A percentile compares a stretch with the other conserved stretches of the same genome.
Evolutionary conservation across 2,888 invertebrate species (phyloP).

Genomic region (Leptarthrus brevirostris): DNA sequence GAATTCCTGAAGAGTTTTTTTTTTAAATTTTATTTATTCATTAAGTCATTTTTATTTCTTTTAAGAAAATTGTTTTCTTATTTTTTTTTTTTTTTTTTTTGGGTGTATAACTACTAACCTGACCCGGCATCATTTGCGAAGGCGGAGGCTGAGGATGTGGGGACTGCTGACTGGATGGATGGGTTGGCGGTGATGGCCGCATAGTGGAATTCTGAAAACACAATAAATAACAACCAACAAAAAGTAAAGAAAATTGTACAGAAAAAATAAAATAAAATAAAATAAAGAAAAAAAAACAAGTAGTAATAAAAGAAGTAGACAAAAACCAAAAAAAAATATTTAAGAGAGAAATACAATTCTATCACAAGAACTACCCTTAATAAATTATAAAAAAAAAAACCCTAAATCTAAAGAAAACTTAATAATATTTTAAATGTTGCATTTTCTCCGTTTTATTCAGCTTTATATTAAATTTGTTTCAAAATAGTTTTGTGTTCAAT

Average conservation of each 20-base stretch:
- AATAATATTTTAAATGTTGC: too few relatives aligned
- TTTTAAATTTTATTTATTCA: constrained; percentile 19
- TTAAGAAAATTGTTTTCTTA: background rate
- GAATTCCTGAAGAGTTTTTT: background rate
- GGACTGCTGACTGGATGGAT: constrained; percentile 92
- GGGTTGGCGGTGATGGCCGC: constrained; percentile 85
- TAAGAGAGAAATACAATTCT: background rate
- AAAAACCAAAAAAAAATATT: constrained; percentile 50
- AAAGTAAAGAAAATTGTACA: constrained; percentile 53
- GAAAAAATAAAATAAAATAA: background rate
- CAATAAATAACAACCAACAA: constrained; percentile 56
- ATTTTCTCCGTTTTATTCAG: too few relatives aligned
- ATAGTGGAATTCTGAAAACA: constrained; percentile 80
- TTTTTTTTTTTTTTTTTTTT: constrained; percentile 29
- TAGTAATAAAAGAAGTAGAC: constrained; percentile 33
- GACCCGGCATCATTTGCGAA: constrained; percentile 85
- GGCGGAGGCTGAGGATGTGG: constrained; percentile 85
- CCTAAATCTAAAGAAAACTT: too few relatives aligned
- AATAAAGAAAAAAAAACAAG: constrained; percentile 22
- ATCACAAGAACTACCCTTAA: too few relatives aligned
- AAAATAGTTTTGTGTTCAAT: too few relatives aligned
- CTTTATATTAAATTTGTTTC: too few relatives aligned
- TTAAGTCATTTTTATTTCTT: background rate
- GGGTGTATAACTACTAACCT: constrained; percentile 65
- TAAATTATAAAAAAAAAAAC: too few relatives aligned